Conservation (phyloP, 2,113 vertebrate species). For the Eubucco bourcierii region DNA sequence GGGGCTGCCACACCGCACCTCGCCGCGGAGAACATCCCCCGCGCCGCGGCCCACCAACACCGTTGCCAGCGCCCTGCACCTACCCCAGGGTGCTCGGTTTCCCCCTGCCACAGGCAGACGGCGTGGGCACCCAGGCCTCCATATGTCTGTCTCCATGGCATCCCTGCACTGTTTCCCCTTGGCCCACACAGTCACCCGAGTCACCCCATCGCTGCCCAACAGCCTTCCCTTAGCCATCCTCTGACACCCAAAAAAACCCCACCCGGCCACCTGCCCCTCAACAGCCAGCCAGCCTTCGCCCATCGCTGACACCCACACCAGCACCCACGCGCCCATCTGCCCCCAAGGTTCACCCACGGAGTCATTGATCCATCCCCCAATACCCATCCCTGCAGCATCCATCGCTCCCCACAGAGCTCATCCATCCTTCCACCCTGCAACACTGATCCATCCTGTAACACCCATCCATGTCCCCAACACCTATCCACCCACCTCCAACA, state of each 20-base stretch:
- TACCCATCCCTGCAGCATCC: neutral
- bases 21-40: rapidly evolving
- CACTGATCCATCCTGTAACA: neutral
- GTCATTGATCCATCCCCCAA: neutral
- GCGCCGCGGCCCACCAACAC: neutral
- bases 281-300: neutral
- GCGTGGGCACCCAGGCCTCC: too few species aligned
- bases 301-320: neutral
- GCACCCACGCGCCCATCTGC: neutral
- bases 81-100: rapidly evolving
- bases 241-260: too few species aligned
- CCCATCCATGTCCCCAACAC: rapidly evolving
- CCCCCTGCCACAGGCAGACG: too few species aligned
- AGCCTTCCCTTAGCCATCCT: neutral
- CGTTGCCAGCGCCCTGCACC: rapidly evolving
- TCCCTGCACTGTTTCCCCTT: rapidly evolving
- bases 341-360: neutral
- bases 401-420: neutral
- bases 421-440: neutral
- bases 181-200: neutral
- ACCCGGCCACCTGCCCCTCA: too few species aligned
- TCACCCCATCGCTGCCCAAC: neutral
- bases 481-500: neutral
- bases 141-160: neutral
- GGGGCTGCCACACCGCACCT: neutral